Evolutionary conservation across 2,888 invertebrate genomes (phyloP).

Genomic region (Ophion costatus): DNA sequence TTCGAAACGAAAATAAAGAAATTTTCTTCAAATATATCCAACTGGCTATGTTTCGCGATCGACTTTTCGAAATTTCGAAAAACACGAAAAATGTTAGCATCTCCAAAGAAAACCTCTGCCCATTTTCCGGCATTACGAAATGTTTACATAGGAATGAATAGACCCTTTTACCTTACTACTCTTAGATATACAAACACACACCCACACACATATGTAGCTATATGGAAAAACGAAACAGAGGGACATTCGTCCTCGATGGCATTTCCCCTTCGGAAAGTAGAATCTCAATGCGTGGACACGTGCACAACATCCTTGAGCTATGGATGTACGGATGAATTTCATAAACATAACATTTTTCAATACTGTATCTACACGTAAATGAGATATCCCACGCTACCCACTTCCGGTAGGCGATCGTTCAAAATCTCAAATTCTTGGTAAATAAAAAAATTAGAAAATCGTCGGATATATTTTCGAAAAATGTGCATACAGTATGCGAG

Average conservation of each 20-base stretch:
- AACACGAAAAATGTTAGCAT: no score
- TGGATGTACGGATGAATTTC: not conserved
- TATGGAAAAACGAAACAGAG: conserved; percentile 17
- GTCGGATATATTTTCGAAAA: no score
- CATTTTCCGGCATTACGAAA: conserved; percentile 23
- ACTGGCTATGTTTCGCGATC: no score
- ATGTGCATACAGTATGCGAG: no score
- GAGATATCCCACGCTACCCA: not conserved
- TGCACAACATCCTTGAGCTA: conserved; percentile 37
- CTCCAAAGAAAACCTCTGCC: no score
- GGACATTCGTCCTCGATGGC: conserved; percentile 9
- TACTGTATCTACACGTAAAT: not conserved
- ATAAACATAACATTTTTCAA: conserved; percentile 30
- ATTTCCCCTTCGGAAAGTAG: conserved; percentile 16
- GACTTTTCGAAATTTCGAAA: no score
- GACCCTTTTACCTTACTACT: conserved; percentile 27
- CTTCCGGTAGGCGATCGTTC: conserved; percentile 4
- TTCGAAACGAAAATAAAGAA: no score
- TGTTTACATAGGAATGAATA: conserved; percentile 49
- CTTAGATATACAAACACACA: not conserved
- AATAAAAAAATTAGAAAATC: not conserved
- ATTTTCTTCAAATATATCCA: no score
- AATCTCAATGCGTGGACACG: conserved; percentile 19
- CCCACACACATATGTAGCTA: not conserved
- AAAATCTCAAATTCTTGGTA: not conserved